Evolutionary conservation across 2,113 vertebrate genomes (phyloP), one percentile per base, ranked within the genome.

Genomic region (Elgaria multicarinata): DNA sequence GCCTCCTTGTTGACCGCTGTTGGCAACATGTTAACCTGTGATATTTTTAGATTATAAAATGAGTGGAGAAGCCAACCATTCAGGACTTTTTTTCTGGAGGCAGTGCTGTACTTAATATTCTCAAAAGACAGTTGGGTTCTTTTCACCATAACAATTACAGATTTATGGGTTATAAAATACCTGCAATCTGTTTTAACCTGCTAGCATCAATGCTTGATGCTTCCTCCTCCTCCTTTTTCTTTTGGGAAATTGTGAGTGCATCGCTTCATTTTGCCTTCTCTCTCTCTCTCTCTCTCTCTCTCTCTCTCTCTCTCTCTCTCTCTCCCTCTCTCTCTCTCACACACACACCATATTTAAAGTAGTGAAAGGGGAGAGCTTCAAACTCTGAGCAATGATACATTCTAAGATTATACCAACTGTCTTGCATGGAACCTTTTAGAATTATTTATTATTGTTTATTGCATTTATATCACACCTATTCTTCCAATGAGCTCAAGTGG

Each of bases 121-220:
- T 50, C 80, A n/a, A 20, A 39, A 66, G 12, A 53, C 16, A 75
- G 33, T 66, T 53, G 24, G n/a, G 39, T 84, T 77, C 64, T 84
- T 78, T 39, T 66, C 67, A 58, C 76, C 88, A 14, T 83, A 1
- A 1, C 74, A 88, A 42, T 89, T 91, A 82, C 36, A 92, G 76
- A 12, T 87, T 53, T 33, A 74, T n/a, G 75, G 50, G 42, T 86
- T 66, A 91, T 88, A 77, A 84, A 75, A 87, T 71, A 67, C 4
- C 80, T 91, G 79, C 91, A 75, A 86, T 90, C 90, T 94, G 84
- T 77, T 91, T 0, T 44, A 85, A 72, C 20, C 39, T 0, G 2
- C 69, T 66, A 26, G 22, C 39, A 75, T 87, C 50, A 87, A 82
- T 87, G 88, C 55, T 76, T 82, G 58, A n/a, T n/a, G n/a, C n/a